Conservation (phyloP, 2,888 invertebrate species). For the Loripinus fragilis region DNA sequence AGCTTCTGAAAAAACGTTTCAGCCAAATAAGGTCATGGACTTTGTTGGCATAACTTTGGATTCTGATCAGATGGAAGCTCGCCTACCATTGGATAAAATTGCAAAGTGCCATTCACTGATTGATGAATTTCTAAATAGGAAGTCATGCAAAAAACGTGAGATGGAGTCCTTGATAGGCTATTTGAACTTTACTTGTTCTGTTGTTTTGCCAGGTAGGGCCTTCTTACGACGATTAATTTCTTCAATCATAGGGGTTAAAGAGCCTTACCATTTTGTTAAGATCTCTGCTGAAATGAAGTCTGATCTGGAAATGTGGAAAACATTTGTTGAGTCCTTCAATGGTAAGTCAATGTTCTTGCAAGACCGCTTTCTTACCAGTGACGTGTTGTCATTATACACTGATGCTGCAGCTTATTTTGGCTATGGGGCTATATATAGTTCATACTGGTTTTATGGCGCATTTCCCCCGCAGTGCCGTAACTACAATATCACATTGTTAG, state of each 20-base stretch:
- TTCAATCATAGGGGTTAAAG: neutral
- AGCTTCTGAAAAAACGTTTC: conserved; percentile 21
- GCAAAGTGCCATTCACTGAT: conserved; percentile 17
- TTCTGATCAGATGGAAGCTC: conserved; percentile 12
- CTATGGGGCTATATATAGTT: neutral
- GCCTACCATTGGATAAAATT: conserved; percentile 30
- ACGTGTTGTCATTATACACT: too few relatives aligned
- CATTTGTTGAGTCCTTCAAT: neutral
- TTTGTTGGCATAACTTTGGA: conserved; percentile 29
- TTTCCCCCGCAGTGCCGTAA: neutral
- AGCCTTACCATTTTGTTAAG: neutral
- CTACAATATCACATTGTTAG: neutral
- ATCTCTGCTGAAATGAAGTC: neutral
- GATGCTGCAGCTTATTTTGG: neutral
- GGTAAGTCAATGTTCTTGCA: neutral
- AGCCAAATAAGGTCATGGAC: conserved; percentile 16
- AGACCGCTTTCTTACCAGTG: neutral
- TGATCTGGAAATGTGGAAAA: neutral
- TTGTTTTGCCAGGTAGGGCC: conserved; percentile 26
- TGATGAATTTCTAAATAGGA: neutral
- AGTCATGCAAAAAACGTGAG: neutral
- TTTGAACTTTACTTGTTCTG: conserved; percentile 29
- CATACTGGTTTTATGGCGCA: neutral
- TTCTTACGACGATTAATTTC: conserved; percentile 9
- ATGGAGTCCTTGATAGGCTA: conserved; percentile 5